A percentile compares a stretch with the other conserved stretches of the same genome.
Conservation (phyloP, 2,797 vertebrate genomes). For the Sciaenops ocellatus region DNA sequence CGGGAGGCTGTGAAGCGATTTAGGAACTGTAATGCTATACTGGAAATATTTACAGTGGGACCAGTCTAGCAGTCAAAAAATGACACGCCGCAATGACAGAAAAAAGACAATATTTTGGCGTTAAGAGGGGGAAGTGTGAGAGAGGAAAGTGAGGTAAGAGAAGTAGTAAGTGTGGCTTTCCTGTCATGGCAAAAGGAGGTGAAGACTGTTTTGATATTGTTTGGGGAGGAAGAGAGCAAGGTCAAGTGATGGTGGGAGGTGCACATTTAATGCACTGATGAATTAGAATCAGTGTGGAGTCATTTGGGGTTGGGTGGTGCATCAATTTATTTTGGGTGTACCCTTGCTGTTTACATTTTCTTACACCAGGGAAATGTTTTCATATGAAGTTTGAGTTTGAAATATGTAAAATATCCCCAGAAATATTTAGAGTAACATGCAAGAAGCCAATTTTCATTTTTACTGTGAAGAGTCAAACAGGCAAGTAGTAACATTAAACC, state of each 20-base stretch:
- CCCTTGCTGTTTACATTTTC: constrained; percentile 17
- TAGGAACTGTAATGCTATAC: constrained; percentile 74
- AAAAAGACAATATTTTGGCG: constrained; percentile 67
- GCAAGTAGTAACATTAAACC: background rate
- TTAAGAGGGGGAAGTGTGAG: constrained; percentile 5
- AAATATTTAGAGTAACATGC: background rate
- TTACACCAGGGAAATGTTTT: background rate
- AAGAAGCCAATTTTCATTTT: background rate
- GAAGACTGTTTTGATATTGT: constrained; percentile 41
- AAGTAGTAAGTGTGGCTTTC: constrained; percentile 19
- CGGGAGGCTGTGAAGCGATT: constrained; percentile 68
- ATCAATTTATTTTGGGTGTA: constrained; percentile 25
- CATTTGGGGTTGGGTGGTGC: constrained; percentile 56
- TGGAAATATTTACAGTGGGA: constrained; percentile 81
- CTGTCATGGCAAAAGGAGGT: constrained; percentile 1
- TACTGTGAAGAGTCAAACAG: background rate
- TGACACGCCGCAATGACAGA: constrained; percentile 43
- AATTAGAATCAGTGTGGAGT: constrained; percentile 35
- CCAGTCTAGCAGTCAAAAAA: constrained; percentile 58
- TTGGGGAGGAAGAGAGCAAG: constrained; percentile 19
- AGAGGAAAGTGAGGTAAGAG: background rate
- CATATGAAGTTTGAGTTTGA: background rate
- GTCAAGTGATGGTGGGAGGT: constrained; percentile 43
- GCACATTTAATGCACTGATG: constrained; percentile 31
- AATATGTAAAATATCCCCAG: constrained; percentile 3